phyloP scores from a whole-genome alignment of 2,888 invertebrate species.

The Stramonita haemastoma region DNA sequence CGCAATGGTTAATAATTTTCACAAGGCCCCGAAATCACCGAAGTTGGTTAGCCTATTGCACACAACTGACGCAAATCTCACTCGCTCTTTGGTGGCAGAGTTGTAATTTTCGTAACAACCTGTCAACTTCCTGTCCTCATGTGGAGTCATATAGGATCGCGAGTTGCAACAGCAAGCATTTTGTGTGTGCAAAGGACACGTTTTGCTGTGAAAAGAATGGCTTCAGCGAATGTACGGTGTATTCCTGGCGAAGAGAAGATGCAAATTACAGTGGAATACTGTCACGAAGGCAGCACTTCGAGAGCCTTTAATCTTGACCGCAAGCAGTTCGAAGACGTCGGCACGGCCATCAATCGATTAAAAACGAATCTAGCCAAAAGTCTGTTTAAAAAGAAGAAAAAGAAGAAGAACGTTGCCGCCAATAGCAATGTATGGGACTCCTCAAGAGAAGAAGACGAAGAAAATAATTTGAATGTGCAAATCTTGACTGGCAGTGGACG shows the following conservation, averaged over 20 bases:
- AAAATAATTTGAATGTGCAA: constrained; percentile 50
- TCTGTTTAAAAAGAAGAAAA: constrained; percentile 59
- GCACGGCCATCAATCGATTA: constrained; percentile 55
- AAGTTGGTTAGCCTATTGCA: too few relatives aligned
- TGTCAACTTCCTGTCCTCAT: constrained; percentile 40
- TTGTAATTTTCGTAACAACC: constrained; percentile 23
- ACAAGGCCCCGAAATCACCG: too few relatives aligned
- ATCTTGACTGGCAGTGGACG: constrained; percentile 44
- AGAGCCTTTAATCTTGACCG: constrained; percentile 61
- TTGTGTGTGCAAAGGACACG: neutral
- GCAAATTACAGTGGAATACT: constrained; percentile 60
- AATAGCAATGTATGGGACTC: constrained; percentile 31
- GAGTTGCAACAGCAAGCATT: neutral
- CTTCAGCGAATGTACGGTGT: constrained; percentile 54
- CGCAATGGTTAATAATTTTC: too few relatives aligned
- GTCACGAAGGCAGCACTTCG: constrained; percentile 46
- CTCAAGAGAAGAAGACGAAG: constrained; percentile 42
- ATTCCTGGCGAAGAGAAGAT: constrained; percentile 58
- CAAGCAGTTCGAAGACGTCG: constrained; percentile 58
- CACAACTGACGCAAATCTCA: too few relatives aligned
- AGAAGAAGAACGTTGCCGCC: constrained; percentile 39
- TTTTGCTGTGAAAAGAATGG: constrained; percentile 45
- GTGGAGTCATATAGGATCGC: neutral
- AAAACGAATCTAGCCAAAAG: constrained; percentile 60
- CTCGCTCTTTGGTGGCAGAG: constrained; percentile 23